Evolutionary conservation across 2,797 vertebrate genomes (phyloP), one percentile per base, ranked within the genome.

Genomic region (Spondyliosoma cantharus): DNA sequence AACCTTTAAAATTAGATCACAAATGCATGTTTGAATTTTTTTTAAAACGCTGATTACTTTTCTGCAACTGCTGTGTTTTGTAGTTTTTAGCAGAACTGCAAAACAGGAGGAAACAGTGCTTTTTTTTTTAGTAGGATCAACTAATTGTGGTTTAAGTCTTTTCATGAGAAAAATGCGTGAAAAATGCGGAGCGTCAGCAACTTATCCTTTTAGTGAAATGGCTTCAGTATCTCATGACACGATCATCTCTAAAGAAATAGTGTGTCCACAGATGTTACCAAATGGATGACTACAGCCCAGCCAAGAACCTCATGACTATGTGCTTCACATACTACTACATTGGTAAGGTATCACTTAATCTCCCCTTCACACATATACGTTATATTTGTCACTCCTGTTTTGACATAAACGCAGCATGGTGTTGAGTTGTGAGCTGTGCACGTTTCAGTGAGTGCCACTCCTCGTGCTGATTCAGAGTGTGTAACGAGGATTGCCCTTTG

Each of bases 251-350:
- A 8, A 76, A 45, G 14, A 32, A 60, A 14, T 27, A 5, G 0
- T 84, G 42, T 83, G 53, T 85, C 91, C 78, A 3, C 94, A 99
- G 98, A 88, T 99, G 98, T 82, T 96, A 96, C 89, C 97, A 99
- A 94, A 96, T 97, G 97, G 98, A 99, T 2, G 98, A 99, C 90
- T 99, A 98, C 80, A 96, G 96, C 69, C 98, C 98, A 0, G 98
- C 98, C 76, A 99, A 99, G 92, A 98, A 97, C 92, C 96, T 99
- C 85, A 99, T 99, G 98, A 99, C 98, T 45, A 99, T 99, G 98
- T 99, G 98, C 82, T 99, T 99, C 91, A 99, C 98, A 0, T 99
- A 97, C 87, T 99, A 98, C 90, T 94, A 98, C 64, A 59, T 96
- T 0, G 98, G 98, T 99, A 92, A 97, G 96, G 15, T 48, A 8